A percentile compares a stretch with the other conserved stretches of the same genome.
Conservation (phyloP, 2,113 vertebrate species). For the Uropsilus gracilis region DNA sequence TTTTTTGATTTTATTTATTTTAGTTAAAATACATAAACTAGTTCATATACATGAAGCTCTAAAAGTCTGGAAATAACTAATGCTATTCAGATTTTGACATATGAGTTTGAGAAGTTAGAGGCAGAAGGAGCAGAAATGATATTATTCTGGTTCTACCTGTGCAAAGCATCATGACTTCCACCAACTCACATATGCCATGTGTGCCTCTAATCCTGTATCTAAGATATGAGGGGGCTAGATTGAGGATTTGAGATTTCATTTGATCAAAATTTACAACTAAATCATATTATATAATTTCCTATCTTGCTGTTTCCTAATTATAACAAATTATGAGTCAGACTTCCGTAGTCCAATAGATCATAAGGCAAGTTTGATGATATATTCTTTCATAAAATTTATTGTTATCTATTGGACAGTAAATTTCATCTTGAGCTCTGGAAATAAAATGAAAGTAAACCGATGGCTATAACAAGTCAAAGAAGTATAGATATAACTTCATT, state of each 20-base stretch:
- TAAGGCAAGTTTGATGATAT: not conserved
- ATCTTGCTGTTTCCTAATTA: not conserved
- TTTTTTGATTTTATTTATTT: not conserved
- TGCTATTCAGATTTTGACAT: not conserved
- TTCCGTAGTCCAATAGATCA: not conserved
- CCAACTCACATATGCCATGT: not conserved
- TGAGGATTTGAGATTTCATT: not conserved
- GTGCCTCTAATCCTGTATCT: not conserved
- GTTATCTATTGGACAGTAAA: not conserved
- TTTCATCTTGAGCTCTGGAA: not conserved
- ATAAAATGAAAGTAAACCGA: slow-evolving; percentile 23
- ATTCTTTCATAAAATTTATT: not conserved
- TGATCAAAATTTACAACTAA: not conserved
- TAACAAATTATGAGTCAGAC: not conserved
- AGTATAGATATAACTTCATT: not conserved
- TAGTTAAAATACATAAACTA: not conserved
- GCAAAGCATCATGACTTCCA: not conserved
- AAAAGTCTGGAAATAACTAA: not conserved
- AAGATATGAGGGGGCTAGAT: not conserved
- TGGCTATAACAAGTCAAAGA: not conserved
- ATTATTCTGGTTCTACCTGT: not conserved
- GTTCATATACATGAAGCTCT: not conserved
- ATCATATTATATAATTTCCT: not conserved
- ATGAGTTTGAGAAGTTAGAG: not conserved
- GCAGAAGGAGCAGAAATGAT: not conserved